A percentile compares a stretch with the other conserved stretches of the same genome.
Evolutionary conservation across 2,888 invertebrate genomes (phyloP).

Genomic region (Habrosyne pyritoides): DNA sequence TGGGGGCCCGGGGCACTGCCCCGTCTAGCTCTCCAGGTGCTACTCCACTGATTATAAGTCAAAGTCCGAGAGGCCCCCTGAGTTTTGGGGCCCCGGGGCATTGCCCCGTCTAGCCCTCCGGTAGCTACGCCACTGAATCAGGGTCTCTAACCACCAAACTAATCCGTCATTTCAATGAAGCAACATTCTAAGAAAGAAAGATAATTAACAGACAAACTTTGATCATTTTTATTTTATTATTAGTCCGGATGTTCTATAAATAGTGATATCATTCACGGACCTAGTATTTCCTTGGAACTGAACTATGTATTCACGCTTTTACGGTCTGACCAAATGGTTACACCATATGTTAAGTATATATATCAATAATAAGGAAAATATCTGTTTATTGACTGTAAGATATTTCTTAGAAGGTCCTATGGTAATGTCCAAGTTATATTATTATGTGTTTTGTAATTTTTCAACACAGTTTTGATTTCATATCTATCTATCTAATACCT

Average conservation of each 20-base stretch:
- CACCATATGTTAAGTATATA: conserved; percentile 2
- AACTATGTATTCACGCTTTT: neutral
- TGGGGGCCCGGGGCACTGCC: too few species aligned
- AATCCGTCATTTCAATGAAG: too few species aligned
- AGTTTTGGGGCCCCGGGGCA: too few species aligned
- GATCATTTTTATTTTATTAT: neutral
- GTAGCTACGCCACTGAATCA: too few species aligned
- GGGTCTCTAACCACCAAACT: too few species aligned
- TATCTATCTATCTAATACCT: too few species aligned
- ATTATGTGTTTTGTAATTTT: neutral
- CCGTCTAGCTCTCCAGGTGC: too few species aligned
- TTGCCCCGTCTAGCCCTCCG: too few species aligned
- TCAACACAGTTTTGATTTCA: too few species aligned
- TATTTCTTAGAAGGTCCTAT: neutral
- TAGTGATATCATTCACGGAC: neutral
- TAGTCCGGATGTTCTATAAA: neutral
- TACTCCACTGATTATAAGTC: too few species aligned
- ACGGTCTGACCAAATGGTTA: neutral
- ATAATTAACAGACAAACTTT: neutral
- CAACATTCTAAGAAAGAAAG: too few species aligned
- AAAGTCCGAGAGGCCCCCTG: too few species aligned
- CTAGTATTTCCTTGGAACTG: neutral
- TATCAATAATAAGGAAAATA: neutral
- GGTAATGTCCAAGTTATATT: neutral
- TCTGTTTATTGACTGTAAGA: neutral